Evolutionary conservation across 2,888 invertebrate genomes (phyloP), one percentile per base, ranked within the genome.

Genomic region (Stegana nigrithorax): DNA sequence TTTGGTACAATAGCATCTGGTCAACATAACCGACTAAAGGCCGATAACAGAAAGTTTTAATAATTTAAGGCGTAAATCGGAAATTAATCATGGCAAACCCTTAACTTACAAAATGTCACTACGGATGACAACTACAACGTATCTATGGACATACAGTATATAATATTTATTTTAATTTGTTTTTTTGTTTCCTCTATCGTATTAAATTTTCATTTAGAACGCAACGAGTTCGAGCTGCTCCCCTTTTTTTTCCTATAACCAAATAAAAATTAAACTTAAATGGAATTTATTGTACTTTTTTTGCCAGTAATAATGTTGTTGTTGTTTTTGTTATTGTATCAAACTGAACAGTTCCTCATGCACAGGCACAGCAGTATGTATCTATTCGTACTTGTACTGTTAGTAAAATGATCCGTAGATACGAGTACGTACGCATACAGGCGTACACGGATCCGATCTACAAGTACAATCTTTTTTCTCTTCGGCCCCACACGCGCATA

Each of bases 121-220:
- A n/a, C n/a, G n/a, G n/a, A n/a, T n/a, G n/a, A n/a, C n/a, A n/a
- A n/a, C n/a, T n/a, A n/a, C n/a, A n/a, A n/a, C n/a, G n/a, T n/a
- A n/a, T n/a, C n/a, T n/a, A n/a, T n/a, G n/a, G n/a, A n/a, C n/a
- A n/a, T n/a, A n/a, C n/a, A n/a, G n/a, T n/a, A n/a, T n/a, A n/a
- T n/a, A n/a, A n/a, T n/a, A 51, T 26, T 51, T 51, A 51, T 27
- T 51, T 51, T n/a, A n/a, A n/a, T n/a, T n/a, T n/a, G n/a, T n/a
- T 10, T 50, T 26, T 27, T 63, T 53, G 53, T 12, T 59, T 45
- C 58, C 42, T 36, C 47, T 45, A 17, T 50, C 57, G 26, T 29
- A 10, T 60, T 60, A 67, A 68, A 63, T 67, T 73, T 66, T 67
- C 70, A 70, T 68, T 67, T 69, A 68, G 32, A 55, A 36, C 19